Evolutionary conservation across 2,888 invertebrate species (phyloP), one percentile per base, ranked within the genome.

Genomic region (Chloromyia formosa): DNA sequence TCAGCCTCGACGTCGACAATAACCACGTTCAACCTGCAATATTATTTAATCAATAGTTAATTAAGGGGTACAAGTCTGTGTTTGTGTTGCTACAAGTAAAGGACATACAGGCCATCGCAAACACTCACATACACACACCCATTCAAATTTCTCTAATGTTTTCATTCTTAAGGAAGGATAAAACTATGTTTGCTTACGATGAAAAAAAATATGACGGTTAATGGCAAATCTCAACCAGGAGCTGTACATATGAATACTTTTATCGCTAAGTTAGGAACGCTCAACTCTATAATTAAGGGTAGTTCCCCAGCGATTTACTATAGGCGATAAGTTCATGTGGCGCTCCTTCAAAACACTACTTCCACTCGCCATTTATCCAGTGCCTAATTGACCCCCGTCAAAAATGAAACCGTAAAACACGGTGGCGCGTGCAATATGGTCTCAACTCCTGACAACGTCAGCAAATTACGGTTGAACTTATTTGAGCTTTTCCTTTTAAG

Each of bases 41-140:
- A 62, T 74, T 76, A 72, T 75, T 75, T 74, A 76, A 76, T 76
- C 76, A 72, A 76, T 76, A 76, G 45, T 72, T 27, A 72, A 61
- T 58, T 27, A 49, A 58, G 18, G 72, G 22, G 40, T 53, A 35
- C 40, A 71, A 27, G 20, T 35, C 54, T 49, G 40, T 64, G 14
- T 61, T 22, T 45, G 61, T 68, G 66, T 66, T 35, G 2, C 27
- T 35, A 7, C 27, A 7, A 35, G 54, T 64, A 68, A 35, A 35
- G 74, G 49, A 49, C 16, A 49, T 49, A 49, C 12, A 53, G 16
- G 16, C 16, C 10, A n/a, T n/a, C 9, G 16, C 53, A 53, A n/a
- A 53, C 16, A 53, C 53, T 9, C 16, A 53, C 53, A 53, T 12
- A 53, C 14, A 16, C 16, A n/a, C 5, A 1, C 10, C 14, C 53